Evolutionary conservation across 30 jellyfish, hydroid and myxozoan species (phyloP).

Genomic region (Haliclystus octoradiatus): DNA sequence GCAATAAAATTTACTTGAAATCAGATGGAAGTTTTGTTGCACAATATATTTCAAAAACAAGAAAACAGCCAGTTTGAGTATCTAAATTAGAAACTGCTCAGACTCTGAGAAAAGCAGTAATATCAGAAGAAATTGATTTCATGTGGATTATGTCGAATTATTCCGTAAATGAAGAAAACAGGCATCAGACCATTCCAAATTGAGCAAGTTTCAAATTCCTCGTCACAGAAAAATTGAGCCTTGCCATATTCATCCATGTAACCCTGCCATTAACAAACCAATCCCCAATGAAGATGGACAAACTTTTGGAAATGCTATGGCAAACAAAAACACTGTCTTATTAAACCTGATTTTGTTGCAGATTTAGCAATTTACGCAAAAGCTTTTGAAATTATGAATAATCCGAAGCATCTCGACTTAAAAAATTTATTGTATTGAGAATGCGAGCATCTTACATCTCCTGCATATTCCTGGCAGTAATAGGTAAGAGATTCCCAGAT

Average conservation of each 20-base stretch:
- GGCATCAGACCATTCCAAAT: not conserved
- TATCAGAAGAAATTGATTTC: constrained; percentile 12
- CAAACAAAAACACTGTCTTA: constrained; percentile 24
- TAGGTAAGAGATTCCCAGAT: constrained; percentile 22
- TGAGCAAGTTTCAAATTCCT: constrained; percentile 33
- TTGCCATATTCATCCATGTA: constrained; percentile 8
- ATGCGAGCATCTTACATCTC: constrained; percentile 34
- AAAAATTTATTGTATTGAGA: constrained; percentile 9
- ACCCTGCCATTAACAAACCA: constrained; percentile 28
- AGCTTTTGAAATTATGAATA: constrained; percentile 29
- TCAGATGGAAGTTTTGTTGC: not conserved
- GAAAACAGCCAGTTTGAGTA: not conserved
- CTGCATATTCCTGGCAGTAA: constrained; percentile 13
- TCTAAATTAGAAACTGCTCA: not conserved
- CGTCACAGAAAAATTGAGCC: not conserved
- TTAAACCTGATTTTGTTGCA: constrained; percentile 32
- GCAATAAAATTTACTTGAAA: constrained; percentile 1
- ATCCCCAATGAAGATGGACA: constrained; percentile 42
- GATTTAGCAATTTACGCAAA: constrained; percentile 38
- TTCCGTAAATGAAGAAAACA: too few species aligned
- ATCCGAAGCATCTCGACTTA: too few species aligned
- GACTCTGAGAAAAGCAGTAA: too few species aligned
- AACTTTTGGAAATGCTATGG: constrained; percentile 7
- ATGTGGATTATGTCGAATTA: constrained; percentile 1
- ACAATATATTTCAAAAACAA: not conserved